A percentile compares a stretch with the other conserved stretches of the same genome.
phyloP scores from a whole-genome alignment of 2,888 invertebrate genomes.

The Machimus rusticus region DNA sequence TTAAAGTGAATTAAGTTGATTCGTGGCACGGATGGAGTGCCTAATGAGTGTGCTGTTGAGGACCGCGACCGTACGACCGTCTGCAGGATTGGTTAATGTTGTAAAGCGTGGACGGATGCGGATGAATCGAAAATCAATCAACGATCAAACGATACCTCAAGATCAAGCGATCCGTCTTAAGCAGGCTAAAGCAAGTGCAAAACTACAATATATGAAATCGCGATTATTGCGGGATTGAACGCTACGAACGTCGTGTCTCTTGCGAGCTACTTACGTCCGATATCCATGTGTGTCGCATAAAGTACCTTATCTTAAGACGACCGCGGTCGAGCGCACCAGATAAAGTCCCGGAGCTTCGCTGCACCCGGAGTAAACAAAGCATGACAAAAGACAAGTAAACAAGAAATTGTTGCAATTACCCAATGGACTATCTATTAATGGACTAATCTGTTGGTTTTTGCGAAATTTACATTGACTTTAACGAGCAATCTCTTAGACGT shows the following conservation, averaged over 20 bases:
- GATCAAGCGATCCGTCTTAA: not conserved
- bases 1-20: conserved; percentile 48
- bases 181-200: not conserved
- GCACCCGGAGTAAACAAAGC: conserved; percentile 9
- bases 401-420: conserved; percentile 26
- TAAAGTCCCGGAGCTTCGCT: not conserved
- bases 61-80: not conserved
- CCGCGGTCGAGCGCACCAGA: not conserved
- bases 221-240: not conserved
- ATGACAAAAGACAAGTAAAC: conserved; percentile 12
- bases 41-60: not conserved
- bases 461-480: conserved; percentile 20
- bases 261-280: not conserved
- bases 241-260: not conserved
- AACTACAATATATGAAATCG: not conserved
- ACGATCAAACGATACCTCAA: not conserved
- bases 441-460: conserved; percentile 9
- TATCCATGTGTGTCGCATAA: conserved; percentile 1
- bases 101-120: not conserved
- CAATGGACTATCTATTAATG: conserved; percentile 6
- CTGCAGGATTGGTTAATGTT: not conserved
- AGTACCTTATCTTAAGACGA: conserved; percentile 2
- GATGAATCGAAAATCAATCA: not conserved
- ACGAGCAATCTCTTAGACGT: not conserved
- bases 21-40: conserved; percentile 37